Conservation (phyloP, 2,888 invertebrate species). For the Endotricha flammealis region DNA sequence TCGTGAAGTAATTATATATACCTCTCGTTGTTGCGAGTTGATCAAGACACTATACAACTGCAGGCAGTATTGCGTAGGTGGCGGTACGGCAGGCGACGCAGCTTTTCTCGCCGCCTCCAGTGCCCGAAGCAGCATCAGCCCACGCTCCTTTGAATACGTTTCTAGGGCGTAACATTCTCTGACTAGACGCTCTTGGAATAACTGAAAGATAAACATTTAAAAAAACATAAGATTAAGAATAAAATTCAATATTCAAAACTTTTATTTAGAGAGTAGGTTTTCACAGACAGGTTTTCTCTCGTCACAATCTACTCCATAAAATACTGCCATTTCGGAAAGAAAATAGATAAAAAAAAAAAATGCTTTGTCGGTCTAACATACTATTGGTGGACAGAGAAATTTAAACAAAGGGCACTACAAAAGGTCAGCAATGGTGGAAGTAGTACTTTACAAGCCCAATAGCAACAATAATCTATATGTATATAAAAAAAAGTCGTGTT, state of each 20-base stretch:
- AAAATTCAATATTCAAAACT: no score
- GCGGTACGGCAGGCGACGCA: conserved; percentile 34
- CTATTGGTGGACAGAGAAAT: no score
- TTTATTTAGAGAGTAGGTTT: no score
- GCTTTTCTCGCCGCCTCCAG: conserved; percentile 44
- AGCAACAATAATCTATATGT: no score
- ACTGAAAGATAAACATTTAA: conserved; percentile 33
- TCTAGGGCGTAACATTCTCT: conserved; percentile 43
- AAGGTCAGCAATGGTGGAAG: no score
- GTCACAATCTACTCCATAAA: no score
- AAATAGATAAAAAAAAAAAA: neutral
- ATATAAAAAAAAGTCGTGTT: no score
- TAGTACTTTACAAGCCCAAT: no score
- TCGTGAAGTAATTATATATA: no score
- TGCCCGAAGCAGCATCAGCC: conserved; percentile 32
- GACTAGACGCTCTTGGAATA: conserved; percentile 53
- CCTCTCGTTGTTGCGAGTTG: conserved; percentile 34
- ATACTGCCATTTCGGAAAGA: no score
- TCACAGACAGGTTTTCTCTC: no score
- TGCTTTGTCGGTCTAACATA: neutral
- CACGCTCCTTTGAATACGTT: conserved; percentile 22
- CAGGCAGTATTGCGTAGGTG: conserved; percentile 62
- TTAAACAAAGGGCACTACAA: no score
- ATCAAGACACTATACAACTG: conserved; percentile 45
- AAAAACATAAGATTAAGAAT: neutral